These are phyloP conservation scores for Drosophila tristis DNA, from an alignment of 1,140 invertebrate species.

Conservation along the genomic window DNA sequence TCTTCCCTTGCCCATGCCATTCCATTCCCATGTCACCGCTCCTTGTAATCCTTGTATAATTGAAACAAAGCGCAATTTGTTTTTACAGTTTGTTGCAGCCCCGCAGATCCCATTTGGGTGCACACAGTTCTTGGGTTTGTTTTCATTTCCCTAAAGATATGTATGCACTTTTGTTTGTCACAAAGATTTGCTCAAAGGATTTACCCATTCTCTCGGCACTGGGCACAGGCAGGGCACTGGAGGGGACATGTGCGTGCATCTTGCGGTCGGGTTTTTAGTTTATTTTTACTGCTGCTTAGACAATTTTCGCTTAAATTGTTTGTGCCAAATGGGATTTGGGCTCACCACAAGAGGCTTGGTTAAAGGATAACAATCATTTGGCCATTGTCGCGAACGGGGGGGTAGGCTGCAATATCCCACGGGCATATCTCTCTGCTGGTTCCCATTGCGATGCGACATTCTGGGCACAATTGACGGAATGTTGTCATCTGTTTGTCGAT, in stretches of 20 bases:
- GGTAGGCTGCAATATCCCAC: constrained; percentile 13
- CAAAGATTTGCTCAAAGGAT: constrained; percentile 78
- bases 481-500: constrained; percentile 69
- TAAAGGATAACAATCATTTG: constrained; percentile 82
- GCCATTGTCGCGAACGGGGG: constrained; percentile 58
- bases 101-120: constrained; percentile 73
- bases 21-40: constrained; percentile 21
- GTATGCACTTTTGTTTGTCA: constrained; percentile 50
- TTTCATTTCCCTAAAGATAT: constrained; percentile 68
- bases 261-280: constrained; percentile 52
- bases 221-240: too few species aligned
- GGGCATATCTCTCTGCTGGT: constrained; percentile 34
- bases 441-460: too few species aligned
- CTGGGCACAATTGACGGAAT: constrained; percentile 58
- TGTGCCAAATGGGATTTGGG: constrained; percentile 78
- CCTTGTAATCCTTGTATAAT: constrained; percentile 78
- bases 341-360: constrained; percentile 76
- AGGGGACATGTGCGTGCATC: constrained; percentile 59
- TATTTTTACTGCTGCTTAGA: constrained; percentile 76
- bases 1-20: constrained; percentile 2
- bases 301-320: constrained; percentile 80
- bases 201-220: constrained; percentile 7
- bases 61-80: constrained; percentile 81
- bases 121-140: constrained; percentile 51
- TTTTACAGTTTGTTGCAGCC: constrained; percentile 82